Base-by-base conservation (phyloP, 1,140 invertebrate species). In the Drosophila persimilis region DNA sequence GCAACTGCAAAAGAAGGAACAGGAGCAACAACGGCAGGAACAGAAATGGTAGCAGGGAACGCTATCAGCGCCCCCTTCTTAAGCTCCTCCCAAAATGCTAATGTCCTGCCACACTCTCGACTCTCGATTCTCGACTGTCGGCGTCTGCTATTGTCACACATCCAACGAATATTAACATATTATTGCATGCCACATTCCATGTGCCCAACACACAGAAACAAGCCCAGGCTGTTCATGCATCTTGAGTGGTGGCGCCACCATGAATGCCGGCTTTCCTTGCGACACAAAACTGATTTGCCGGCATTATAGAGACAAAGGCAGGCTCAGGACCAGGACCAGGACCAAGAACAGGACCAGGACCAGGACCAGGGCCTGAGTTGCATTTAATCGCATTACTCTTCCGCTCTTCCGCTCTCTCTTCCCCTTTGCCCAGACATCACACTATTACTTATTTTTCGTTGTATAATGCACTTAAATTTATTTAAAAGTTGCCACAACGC, bases 81-180 rank as follows among this genome's bases (percentile, higher is more conserved):
- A 11, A 51, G 56, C 48, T 56, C 54, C 74, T 58, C 43, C 54
- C 46, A 62, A 75, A 86, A 81, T 86, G 83, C 83, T 86, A 86
- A 86, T 86, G 78, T 54, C 62, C 35, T 67, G 73, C 7, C 62
- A 55, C 51, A 39, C 35, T 4, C 55, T 31, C 29, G 8, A 22
- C 39, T 20, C 63, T 60, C 41, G 69, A 55, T 47, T 1, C 29
- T 31, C 29, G 29, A 31, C 7, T 39, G 3, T 39, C 11, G 67
- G 64, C 77, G 66, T 65, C 75, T 76, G 74, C 77, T 89, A 84
- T 88, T 88, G 79, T 88, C 84, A 79, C 79, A 89, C 77, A 84
- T 69, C 51, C 70, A 9, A 58, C 43, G 67, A 53, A 77, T 75
- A 88, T 88, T 88, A 88, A 89, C 84, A 88, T 88, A 88, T 84